Evolutionary conservation across 2,797 vertebrate genomes (phyloP).

Genomic region (Glyptemys insculpta): DNA sequence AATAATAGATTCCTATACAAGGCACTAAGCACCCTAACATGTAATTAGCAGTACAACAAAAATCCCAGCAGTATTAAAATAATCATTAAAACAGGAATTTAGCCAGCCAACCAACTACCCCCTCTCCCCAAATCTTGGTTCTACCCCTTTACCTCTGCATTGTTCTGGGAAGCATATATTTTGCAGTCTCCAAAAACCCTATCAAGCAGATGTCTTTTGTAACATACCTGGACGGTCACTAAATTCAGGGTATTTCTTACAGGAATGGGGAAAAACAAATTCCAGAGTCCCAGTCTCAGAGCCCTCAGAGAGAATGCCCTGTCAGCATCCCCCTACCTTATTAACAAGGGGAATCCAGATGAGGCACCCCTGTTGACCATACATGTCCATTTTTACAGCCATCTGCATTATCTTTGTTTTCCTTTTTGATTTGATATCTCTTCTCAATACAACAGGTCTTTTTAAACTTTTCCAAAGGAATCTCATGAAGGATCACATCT

Average conservation of each 20-base stretch:
- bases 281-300: neutral
- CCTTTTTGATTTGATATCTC: too few species aligned
- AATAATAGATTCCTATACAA: slow-evolving; percentile 2
- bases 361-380: neutral
- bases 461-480: neutral
- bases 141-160: neutral
- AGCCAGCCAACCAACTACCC: neutral
- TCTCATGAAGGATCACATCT: neutral
- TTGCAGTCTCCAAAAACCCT: neutral
- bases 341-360: neutral
- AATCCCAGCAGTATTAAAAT: neutral
- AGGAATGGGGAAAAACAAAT: neutral
- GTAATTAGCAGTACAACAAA: neutral
- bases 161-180: neutral
- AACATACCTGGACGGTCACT: neutral
- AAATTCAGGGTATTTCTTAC: neutral
- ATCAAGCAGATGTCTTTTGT: neutral
- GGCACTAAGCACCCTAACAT: neutral
- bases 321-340: too few species aligned
- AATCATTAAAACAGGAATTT: neutral
- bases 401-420: neutral
- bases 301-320: too few species aligned
- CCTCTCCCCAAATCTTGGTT: too few species aligned
- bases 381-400: neutral
- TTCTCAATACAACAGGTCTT: neutral